Percentiles rank a stretch among this genome's conserved stretches.
Conservation (phyloP, 2,797 vertebrate species). For the Fundulus diaphanus region DNA sequence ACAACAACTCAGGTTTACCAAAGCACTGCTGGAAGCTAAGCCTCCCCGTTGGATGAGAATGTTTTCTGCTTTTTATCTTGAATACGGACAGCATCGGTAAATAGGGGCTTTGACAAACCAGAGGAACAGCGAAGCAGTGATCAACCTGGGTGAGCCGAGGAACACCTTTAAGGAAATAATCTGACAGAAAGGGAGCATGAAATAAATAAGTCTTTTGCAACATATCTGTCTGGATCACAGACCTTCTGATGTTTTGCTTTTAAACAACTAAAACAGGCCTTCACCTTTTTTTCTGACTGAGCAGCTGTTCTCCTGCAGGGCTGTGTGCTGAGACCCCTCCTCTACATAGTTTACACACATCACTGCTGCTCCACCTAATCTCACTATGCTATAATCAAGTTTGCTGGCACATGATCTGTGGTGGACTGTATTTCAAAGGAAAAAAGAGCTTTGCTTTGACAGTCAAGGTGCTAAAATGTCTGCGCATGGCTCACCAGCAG, state of each 20-base stretch:
- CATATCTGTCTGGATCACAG: constrained; percentile 24
- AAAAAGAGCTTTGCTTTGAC: neutral
- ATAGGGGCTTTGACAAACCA: constrained; percentile 6
- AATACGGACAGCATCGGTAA: constrained; percentile 29
- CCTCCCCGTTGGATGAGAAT: constrained; percentile 45
- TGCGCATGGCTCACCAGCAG: neutral
- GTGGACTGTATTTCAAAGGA: neutral
- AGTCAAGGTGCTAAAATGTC: neutral
- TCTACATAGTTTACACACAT: neutral
- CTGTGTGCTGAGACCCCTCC: neutral
- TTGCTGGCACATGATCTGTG: neutral
- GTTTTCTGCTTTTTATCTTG: constrained; percentile 30
- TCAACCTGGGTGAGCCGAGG: neutral
- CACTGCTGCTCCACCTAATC: neutral
- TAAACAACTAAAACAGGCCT: neutral
- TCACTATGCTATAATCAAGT: neutral
- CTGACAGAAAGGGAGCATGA: neutral
- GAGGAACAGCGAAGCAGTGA: neutral
- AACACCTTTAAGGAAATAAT: neutral
- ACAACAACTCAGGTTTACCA: constrained; percentile 63
- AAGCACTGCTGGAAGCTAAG: constrained; percentile 29
- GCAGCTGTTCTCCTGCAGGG: neutral
- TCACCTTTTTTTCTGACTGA: neutral
- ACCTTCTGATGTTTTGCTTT: neutral
- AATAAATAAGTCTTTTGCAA: neutral